These are phyloP conservation scores for Apus apus DNA, from an alignment of 2,113 vertebrate species.

Conservation along the genomic window DNA sequence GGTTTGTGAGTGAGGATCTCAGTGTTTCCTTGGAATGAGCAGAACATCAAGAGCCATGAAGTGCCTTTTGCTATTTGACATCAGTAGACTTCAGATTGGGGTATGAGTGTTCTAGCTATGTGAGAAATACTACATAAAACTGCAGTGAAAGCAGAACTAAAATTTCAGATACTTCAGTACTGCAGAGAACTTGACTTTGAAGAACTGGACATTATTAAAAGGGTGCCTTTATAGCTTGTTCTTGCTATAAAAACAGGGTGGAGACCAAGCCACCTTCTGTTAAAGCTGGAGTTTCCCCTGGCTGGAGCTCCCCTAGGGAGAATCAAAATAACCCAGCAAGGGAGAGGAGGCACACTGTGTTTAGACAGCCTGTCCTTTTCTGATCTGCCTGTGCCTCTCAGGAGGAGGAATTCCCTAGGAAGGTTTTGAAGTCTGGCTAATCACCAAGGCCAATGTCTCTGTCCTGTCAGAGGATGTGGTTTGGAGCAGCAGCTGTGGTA, in stretches of 20 bases:
- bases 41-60: background rate
- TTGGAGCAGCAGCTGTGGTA: background rate
- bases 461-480: background rate
- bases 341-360: background rate
- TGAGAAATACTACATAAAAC: background rate
- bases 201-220: background rate
- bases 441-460: background rate
- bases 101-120: background rate
- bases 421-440: conserved; percentile 14
- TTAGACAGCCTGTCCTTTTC: conserved; percentile 49
- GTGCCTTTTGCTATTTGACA: background rate
- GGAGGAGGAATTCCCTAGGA: conserved; percentile 35
- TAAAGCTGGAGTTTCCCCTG: conserved; percentile 13
- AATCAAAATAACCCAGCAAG: conserved; percentile 35
- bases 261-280: conserved; percentile 30
- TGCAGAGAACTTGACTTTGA: background rate
- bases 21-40: background rate
- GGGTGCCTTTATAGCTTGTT: conserved; percentile 16
- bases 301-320: conserved; percentile 19
- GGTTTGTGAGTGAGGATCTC: background rate
- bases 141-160: background rate
- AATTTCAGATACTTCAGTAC: background rate
- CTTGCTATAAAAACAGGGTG: conserved; percentile 35
- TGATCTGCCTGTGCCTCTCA: background rate
- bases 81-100: background rate